Evolutionary conservation across 1,140 invertebrate genomes (phyloP), one percentile per base, ranked within the genome.

Genomic region (Zeugodacus cucurbitae): DNA sequence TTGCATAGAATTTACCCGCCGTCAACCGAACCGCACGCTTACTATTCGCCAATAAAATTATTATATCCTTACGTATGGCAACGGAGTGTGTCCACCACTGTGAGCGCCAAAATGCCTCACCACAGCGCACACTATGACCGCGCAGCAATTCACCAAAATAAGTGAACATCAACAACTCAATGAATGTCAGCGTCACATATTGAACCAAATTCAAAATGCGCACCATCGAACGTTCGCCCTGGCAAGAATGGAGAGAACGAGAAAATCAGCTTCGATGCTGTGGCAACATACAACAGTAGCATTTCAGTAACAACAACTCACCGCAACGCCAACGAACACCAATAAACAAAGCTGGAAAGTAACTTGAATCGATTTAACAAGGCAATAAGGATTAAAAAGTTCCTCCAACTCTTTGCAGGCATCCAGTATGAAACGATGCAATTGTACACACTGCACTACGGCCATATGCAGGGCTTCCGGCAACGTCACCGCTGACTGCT

Each of bases 1-100:
- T 93, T 5, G 89, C 89, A 57, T 91, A 93, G 41, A 93, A 92
- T 88, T 93, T 93, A 48, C 91, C 92, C 0, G 92, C 92, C n/a
- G 92, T 92, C 0, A 93, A 70, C 32, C 90, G 89, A 0, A 93
- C 90, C 0, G 90, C 89, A 8, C 92, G 91, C 5, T 89, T 90
- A 59, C 90, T 91, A 57, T 92, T 93, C 8, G 89, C 48, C 78
- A 93, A 87, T 48, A 93, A 90, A 48, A 93, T 92, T 0, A 93
- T 89, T 29, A 91, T 70, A 87, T 93, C 91, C 86, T 89, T 87
- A n/a, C 90, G 89, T 57, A 92, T 90, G 20, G 87, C 34, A 0
- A 89, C 67, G 2, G 89, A 89, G 59, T 93, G 87, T 0, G 58
- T 34, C 90, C 90, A 92, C 92, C 92, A 93, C 17, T 86, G 34